Conservation (phyloP, 2,797 vertebrate species). For the Acrocephalus scirpaceus region DNA sequence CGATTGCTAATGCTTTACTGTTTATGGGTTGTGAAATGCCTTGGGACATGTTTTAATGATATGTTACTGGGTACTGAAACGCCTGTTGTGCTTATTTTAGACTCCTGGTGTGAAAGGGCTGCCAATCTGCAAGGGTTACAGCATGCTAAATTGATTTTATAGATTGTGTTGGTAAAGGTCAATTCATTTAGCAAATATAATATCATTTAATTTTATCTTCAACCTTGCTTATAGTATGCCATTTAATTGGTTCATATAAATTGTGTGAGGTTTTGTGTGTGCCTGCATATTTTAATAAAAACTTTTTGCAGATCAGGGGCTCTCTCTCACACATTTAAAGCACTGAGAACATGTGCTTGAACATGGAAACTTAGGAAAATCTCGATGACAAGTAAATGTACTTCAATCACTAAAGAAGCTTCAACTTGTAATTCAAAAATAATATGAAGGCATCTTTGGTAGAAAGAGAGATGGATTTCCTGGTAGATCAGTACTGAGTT, state of each 20-base stretch:
- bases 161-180: slow-evolving; percentile 31
- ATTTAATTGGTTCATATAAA: slow-evolving; percentile 33
- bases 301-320: not conserved
- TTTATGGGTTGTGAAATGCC: slow-evolving; percentile 19
- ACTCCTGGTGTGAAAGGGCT: not conserved
- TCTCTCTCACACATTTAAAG: not conserved
- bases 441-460: not conserved
- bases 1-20: not conserved
- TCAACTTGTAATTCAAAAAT: not conserved
- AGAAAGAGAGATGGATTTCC: not conserved
- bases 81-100: not conserved
- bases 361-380: not conserved
- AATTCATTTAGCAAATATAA: slow-evolving; percentile 45
- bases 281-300: not conserved
- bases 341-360: not conserved
- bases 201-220: slow-evolving; percentile 24
- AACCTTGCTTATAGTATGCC: not conserved
- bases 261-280: not conserved
- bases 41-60: not conserved
- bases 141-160: slow-evolving; percentile 25
- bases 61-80: not conserved
- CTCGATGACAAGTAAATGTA: not conserved
- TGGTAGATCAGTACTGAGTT: not conserved
- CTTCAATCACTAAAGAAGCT: not conserved
- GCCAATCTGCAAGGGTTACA: not conserved